These are phyloP conservation scores for Limonius californicus DNA, from an alignment of 1,140 invertebrate genomes.

Conservation along the genomic window DNA sequence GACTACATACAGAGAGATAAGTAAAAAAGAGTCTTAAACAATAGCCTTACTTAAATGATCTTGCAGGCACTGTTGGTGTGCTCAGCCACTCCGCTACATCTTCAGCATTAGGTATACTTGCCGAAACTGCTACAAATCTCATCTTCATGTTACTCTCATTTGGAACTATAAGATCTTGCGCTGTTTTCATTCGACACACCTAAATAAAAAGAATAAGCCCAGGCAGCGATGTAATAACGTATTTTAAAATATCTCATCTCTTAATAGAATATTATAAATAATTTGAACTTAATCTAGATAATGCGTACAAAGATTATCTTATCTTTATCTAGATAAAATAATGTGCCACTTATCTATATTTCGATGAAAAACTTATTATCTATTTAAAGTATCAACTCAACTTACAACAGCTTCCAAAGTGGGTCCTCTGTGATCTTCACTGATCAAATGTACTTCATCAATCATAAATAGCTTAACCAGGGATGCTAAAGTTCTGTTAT, in stretches of 20 bases:
- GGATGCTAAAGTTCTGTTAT: constrained; percentile 58
- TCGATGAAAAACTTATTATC: background rate
- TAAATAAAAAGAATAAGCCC: constrained; percentile 26
- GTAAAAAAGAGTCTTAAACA: background rate
- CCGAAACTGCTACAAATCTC: constrained; percentile 75
- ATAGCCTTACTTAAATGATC: constrained; percentile 51
- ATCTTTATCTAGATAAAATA: too few species aligned
- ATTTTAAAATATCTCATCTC: too few species aligned
- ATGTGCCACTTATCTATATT: too few species aligned
- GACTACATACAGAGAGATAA: too few species aligned
- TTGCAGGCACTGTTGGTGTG: constrained; percentile 44
- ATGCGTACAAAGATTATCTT: too few species aligned
- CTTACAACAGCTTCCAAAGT: constrained; percentile 76
- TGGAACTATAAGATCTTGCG: constrained; percentile 26
- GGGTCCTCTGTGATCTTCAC: constrained; percentile 66
- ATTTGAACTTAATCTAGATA: too few species aligned
- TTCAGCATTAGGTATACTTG: constrained; percentile 73
- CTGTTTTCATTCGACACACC: constrained; percentile 44
- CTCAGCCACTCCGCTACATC: constrained; percentile 73
- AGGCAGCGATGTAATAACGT: too few species aligned
- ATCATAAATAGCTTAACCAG: constrained; percentile 71
- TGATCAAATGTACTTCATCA: constrained; percentile 76
- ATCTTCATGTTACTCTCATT: constrained; percentile 39
- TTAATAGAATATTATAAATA: too few species aligned
- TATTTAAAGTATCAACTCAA: background rate